Evolutionary conservation across 2,797 vertebrate genomes (phyloP).

Genomic region (Trematomus bernacchii): DNA sequence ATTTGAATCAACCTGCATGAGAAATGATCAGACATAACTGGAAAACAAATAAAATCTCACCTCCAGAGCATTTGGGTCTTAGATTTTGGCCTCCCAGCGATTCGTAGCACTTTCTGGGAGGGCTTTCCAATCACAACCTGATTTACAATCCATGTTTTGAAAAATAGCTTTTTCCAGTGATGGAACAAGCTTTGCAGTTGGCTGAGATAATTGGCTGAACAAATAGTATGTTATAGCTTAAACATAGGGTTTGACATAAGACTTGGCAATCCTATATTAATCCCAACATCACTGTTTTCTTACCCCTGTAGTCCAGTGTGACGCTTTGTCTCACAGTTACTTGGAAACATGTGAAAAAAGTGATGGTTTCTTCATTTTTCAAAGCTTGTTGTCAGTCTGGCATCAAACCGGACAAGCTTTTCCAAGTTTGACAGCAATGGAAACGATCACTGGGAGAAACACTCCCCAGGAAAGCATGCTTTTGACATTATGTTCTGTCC

Average conservation of each 20-base stretch:
- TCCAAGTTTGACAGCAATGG: conserved; percentile 55
- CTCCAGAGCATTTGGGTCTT: neutral
- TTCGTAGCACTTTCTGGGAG: conserved; percentile 4
- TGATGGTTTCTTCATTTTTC: conserved; percentile 54
- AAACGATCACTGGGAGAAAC: conserved; percentile 53
- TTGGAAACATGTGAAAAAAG: conserved; percentile 44
- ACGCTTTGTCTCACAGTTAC: conserved; percentile 48
- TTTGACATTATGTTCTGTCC: conserved; percentile 39
- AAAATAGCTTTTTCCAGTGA: conserved; percentile 30
- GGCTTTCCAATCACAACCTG: conserved; percentile 10
- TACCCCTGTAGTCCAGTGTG: conserved; percentile 31
- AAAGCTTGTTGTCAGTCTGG: conserved; percentile 52
- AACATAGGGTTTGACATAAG: conserved; percentile 26
- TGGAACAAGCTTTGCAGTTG: conserved; percentile 17
- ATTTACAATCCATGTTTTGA: conserved; percentile 23
- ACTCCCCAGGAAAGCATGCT: conserved; percentile 38
- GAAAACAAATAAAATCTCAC: conserved; percentile 30
- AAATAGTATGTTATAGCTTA: neutral
- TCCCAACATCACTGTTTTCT: conserved; percentile 20
- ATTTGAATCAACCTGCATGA: neutral
- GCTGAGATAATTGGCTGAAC: conserved; percentile 20
- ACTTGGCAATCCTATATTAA: conserved; percentile 32
- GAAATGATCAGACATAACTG: conserved; percentile 28
- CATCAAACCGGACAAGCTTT: conserved; percentile 32
- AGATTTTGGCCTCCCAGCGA: neutral